These are phyloP conservation scores for Pristionchus arcanus DNA, from an alignment of 2,888 invertebrate species.

Conservation along the genomic window DNA sequence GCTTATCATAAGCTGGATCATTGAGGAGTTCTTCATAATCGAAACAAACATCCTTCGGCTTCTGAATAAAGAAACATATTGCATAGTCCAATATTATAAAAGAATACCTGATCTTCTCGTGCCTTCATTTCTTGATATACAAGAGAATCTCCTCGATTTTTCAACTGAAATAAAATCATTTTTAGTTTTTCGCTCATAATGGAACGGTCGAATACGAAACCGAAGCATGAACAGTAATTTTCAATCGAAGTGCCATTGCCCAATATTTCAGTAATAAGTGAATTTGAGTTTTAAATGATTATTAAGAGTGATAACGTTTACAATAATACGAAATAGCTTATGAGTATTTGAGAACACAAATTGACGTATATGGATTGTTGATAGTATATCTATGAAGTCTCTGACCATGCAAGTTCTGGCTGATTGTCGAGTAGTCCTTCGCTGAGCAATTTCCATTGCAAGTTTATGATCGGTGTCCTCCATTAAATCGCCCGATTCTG, in stretches of 20 bases:
- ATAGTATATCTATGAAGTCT: not conserved
- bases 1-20: not conserved
- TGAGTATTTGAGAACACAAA: not conserved
- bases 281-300: no score
- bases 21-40: conserved; percentile 36
- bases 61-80: not conserved
- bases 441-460: not conserved
- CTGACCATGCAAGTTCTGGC: conserved; percentile 27
- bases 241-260: no score
- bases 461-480: not conserved
- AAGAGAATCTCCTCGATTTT: not conserved
- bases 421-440: not conserved
- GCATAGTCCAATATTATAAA: not conserved
- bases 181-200: not conserved
- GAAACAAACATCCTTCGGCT: not conserved
- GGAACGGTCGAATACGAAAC: not conserved
- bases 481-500: not conserved
- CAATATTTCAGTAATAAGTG: no score
- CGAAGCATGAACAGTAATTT: no score
- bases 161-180: not conserved
- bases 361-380: no score
- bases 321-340: not conserved
- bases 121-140: not conserved
- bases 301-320: no score
- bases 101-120: not conserved